phyloP scores from a whole-genome alignment of 2,888 invertebrate species.

The Pecten maximus region DNA sequence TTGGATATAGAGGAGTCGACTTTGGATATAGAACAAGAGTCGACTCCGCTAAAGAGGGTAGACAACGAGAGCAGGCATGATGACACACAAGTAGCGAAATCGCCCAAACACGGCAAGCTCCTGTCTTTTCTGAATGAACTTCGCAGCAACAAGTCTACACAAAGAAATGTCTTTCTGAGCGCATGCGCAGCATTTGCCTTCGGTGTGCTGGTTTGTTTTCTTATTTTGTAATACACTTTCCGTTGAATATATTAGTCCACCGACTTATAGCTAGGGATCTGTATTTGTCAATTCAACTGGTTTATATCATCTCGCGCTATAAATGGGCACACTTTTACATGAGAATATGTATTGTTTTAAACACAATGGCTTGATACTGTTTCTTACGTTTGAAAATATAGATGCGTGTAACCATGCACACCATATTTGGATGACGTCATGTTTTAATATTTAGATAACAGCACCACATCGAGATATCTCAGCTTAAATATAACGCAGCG shows the following conservation, averaged over 20 bases:
- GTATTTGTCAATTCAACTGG: too few species aligned
- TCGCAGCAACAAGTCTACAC: background rate
- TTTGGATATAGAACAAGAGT: background rate
- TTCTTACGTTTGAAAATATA: too few species aligned
- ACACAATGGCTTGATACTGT: background rate
- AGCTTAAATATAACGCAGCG: background rate
- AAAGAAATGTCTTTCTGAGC: background rate
- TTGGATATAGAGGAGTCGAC: too few species aligned
- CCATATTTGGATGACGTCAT: too few species aligned
- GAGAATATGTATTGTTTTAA: background rate
- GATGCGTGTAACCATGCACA: background rate
- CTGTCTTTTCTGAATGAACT: background rate
- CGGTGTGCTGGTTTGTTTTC: background rate
- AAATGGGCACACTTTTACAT: background rate
- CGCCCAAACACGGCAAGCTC: background rate
- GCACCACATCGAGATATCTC: background rate
- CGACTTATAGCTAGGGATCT: background rate
- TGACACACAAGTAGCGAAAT: background rate
- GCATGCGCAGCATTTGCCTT: background rate
- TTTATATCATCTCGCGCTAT: background rate
- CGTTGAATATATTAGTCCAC: too few species aligned
- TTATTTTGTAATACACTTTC: background rate
- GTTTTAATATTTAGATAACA: too few species aligned
- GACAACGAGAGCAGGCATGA: background rate
- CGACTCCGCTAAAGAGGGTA: background rate